Percentiles rank a stretch among this genome's conserved stretches.
Conservation (phyloP, 2,797 vertebrate species). For the Agapornis canus region DNA sequence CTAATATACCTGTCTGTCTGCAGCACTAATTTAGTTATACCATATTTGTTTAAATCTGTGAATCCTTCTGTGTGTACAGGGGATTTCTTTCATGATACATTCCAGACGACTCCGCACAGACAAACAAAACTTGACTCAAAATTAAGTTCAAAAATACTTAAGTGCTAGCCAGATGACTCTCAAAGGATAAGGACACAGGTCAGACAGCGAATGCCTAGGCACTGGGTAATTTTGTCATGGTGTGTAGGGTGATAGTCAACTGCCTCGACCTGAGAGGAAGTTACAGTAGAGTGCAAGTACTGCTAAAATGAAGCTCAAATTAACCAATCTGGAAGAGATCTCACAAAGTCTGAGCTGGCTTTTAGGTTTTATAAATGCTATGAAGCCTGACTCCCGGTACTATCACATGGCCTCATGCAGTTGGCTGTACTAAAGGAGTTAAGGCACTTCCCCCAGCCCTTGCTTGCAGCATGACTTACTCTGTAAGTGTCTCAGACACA, state of each 20-base stretch:
- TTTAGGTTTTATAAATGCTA: neutral
- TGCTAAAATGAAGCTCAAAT: neutral
- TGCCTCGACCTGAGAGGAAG: neutral
- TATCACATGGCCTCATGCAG: neutral
- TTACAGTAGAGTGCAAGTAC: neutral
- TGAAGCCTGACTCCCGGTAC: neutral
- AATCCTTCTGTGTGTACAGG: neutral
- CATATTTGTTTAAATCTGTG: neutral
- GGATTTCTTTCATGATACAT: neutral
- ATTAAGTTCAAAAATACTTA: neutral
- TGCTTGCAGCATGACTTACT: neutral
- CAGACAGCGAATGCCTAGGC: neutral
- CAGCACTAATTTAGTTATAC: neutral
- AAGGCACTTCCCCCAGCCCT: neutral
- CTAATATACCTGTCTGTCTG: neutral
- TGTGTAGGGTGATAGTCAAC: neutral
- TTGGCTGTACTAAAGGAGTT: neutral
- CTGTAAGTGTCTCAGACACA: neutral
- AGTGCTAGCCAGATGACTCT: neutral
- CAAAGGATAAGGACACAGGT: accelerated
- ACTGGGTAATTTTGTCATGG: neutral
- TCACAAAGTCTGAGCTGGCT: neutral
- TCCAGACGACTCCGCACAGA: neutral
- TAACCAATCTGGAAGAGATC: neutral
- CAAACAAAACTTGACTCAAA: neutral